phyloP scores from a whole-genome alignment of 2,888 invertebrate genomes.

The Zygaena filipendulae region DNA sequence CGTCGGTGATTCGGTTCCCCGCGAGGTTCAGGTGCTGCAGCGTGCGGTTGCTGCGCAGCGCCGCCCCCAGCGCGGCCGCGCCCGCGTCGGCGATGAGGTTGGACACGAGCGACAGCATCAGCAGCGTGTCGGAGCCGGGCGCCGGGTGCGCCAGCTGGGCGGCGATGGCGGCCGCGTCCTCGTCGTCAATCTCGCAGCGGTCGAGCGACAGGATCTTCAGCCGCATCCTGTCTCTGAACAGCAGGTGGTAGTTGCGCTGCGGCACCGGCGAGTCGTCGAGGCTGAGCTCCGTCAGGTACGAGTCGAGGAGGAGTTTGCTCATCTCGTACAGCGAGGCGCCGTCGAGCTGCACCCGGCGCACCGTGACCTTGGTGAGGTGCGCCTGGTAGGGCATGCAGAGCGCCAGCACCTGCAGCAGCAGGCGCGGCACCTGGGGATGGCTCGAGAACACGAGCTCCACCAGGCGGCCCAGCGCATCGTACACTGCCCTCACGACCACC shows the following conservation, averaged over 20 bases:
- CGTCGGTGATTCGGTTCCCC: slow-evolving; percentile 21
- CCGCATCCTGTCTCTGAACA: slow-evolving; percentile 15
- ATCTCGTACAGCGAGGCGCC: slow-evolving; percentile 18
- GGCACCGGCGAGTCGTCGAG: slow-evolving; percentile 23
- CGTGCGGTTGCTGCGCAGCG: slow-evolving; percentile 22
- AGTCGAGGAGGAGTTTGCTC: slow-evolving; percentile 13
- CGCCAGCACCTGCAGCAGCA: slow-evolving; percentile 21
- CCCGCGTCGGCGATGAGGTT: slow-evolving; percentile 21
- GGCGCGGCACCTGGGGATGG: slow-evolving; percentile 16
- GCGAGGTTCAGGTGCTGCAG: slow-evolving; percentile 23
- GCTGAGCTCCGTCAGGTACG: slow-evolving; percentile 21
- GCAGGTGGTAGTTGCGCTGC: slow-evolving; percentile 16
- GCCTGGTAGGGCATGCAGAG: slow-evolving; percentile 20
- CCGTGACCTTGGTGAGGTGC: slow-evolving; percentile 15
- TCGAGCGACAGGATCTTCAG: slow-evolving; percentile 20
- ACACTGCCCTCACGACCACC: slow-evolving; percentile 9
- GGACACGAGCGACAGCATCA: slow-evolving; percentile 14
- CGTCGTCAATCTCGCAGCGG: slow-evolving; percentile 21
- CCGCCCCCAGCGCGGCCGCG: slow-evolving; percentile 18
- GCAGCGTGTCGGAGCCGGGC: slow-evolving; percentile 16
- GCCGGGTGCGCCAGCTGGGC: slow-evolving; percentile 17
- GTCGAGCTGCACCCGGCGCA: slow-evolving; percentile 15
- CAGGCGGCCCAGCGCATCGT: slow-evolving; percentile 12
- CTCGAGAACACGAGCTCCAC: slow-evolving; percentile 18
- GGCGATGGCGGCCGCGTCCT: slow-evolving; percentile 17